A percentile compares a stretch with the other conserved stretches of the same genome.
Evolutionary conservation across 1,140 invertebrate species (phyloP).

Genomic region (Atopsyche davidsoni): DNA sequence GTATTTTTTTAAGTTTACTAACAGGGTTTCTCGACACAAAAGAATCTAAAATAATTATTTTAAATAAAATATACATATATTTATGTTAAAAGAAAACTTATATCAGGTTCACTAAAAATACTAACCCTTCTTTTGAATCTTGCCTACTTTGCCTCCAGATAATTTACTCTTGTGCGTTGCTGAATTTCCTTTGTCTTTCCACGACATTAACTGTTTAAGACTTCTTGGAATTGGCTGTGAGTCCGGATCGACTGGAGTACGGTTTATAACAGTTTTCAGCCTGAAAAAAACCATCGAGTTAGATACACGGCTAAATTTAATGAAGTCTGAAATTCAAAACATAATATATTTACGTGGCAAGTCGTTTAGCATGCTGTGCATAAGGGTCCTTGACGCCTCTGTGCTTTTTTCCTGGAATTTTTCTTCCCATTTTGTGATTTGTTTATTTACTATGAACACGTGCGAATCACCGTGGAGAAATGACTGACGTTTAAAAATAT

Average conservation of each 20-base stretch:
- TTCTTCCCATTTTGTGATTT: slow-evolving; percentile 56
- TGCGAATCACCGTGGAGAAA: no score
- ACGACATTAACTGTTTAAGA: slow-evolving; percentile 51
- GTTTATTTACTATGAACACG: no score
- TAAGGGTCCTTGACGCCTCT: slow-evolving; percentile 62
- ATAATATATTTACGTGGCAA: slow-evolving; percentile 46
- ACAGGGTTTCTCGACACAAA: slow-evolving; percentile 19
- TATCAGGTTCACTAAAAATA: background rate
- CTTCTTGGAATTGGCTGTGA: slow-evolving; percentile 62
- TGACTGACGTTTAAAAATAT: no score
- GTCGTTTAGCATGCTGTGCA: slow-evolving; percentile 53
- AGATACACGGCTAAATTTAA: slow-evolving; percentile 12
- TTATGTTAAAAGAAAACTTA: slow-evolving; percentile 3
- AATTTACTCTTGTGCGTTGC: no score
- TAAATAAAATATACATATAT: slow-evolving; percentile 4
- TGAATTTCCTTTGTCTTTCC: slow-evolving; percentile 45
- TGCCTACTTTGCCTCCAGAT: no score
- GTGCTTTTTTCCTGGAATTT: slow-evolving; percentile 69
- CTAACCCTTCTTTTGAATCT: no score
- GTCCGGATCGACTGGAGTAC: slow-evolving; percentile 56
- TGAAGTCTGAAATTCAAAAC: slow-evolving; percentile 8
- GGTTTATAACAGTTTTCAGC: slow-evolving; percentile 60
- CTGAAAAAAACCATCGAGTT: slow-evolving; percentile 39
- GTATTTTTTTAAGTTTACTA: slow-evolving; percentile 22
- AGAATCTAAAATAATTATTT: slow-evolving; percentile 15